Evolutionary conservation across 2,888 invertebrate genomes (phyloP).

Genomic region (Agrilus cyanescens): DNA sequence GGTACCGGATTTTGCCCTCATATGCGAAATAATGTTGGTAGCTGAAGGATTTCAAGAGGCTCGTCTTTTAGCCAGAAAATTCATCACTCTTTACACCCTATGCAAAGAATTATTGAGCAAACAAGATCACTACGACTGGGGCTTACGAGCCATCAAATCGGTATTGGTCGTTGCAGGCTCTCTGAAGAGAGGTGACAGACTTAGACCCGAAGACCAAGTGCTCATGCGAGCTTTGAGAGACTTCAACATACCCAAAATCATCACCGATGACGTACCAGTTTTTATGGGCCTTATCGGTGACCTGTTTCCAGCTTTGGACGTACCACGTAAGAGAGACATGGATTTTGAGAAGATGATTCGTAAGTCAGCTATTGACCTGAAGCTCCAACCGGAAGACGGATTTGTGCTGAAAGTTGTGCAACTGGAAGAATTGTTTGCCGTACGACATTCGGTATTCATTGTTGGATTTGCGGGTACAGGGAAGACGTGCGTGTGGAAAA

Average conservation of each 20-base stretch:
- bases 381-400: conserved; percentile 82
- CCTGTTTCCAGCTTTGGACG: conserved; percentile 83
- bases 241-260: conserved; percentile 90
- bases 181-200: conserved; percentile 66
- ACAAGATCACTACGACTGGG: conserved; percentile 97
- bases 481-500: conserved; percentile 88
- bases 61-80: conserved; percentile 77
- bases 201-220: conserved; percentile 82
- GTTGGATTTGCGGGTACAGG: conserved; percentile 79
- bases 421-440: conserved; percentile 83
- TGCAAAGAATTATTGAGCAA: conserved; percentile 85
- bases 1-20: conserved; percentile 90
- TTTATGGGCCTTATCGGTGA: conserved; percentile 93
- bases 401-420: conserved; percentile 83
- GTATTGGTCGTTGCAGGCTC: conserved; percentile 90
- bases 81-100: conserved; percentile 83
- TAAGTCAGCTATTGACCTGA: conserved; percentile 67
- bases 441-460: conserved; percentile 76
- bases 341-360: conserved; percentile 75
- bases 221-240: conserved; percentile 87
- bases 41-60: conserved; percentile 94
- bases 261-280: conserved; percentile 82
- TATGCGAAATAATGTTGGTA: conserved; percentile 94
- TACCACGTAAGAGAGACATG: conserved; percentile 73
- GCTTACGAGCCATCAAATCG: conserved; percentile 87